phyloP scores from a whole-genome alignment of 2,888 invertebrate genomes.

The Punctoribates punctum region DNA sequence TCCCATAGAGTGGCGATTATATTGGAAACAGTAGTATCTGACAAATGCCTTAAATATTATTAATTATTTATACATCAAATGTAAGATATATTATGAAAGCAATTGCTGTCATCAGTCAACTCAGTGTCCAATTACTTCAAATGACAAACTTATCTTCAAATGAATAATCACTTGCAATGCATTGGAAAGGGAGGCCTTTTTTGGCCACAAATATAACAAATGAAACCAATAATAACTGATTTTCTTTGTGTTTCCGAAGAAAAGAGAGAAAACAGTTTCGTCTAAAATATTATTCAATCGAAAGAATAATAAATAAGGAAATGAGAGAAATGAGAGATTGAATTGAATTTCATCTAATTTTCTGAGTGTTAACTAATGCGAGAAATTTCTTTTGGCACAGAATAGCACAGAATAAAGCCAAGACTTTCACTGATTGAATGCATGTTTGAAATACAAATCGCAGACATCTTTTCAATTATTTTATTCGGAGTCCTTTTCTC shows the following conservation, averaged over 20 bases:
- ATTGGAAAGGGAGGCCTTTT: not conserved
- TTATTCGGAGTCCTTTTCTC: not conserved
- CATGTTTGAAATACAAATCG: not conserved
- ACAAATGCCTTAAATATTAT: conserved; percentile 18
- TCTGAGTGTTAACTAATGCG: conserved; percentile 10
- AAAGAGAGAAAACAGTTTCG: not conserved
- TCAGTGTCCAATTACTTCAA: conserved; percentile 22
- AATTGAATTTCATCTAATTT: conserved; percentile 19
- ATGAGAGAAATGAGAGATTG: conserved; percentile 4
- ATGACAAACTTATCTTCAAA: conserved; percentile 31
- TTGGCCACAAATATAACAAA: not conserved
- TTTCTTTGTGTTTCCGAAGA: not conserved
- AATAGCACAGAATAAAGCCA: not conserved
- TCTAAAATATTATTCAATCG: not conserved
- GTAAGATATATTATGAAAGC: conserved; percentile 14
- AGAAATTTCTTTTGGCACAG: not conserved
- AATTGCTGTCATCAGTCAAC: conserved; percentile 32
- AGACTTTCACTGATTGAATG: not conserved
- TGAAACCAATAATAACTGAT: not conserved
- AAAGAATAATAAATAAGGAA: conserved; percentile 24
- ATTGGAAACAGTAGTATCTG: conserved; percentile 6
- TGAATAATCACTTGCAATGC: conserved; percentile 20
- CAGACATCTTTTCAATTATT: not conserved
- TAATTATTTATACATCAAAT: conserved; percentile 21
- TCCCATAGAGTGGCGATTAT: not conserved